Evolutionary conservation across 1,140 invertebrate species (phyloP).

Genomic region (Trichonephila clavipes): DNA sequence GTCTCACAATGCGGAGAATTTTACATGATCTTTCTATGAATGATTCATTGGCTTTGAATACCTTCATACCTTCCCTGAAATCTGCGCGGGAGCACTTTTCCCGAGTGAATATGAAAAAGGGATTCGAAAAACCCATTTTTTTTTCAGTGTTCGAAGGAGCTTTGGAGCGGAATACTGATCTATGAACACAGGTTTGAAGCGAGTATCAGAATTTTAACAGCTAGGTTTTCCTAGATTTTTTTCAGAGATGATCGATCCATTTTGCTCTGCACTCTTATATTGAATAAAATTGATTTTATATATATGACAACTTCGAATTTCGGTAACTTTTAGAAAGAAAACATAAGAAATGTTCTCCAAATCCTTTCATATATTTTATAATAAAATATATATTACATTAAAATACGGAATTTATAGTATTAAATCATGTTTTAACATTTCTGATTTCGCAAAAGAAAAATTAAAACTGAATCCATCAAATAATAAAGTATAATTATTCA

Average conservation of each 20-base stretch:
- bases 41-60: conserved; percentile 22
- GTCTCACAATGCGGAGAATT: conserved; percentile 4
- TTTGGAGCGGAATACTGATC: not conserved
- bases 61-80: not conserved
- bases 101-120: conserved; percentile 16
- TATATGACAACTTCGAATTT: no score
- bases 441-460: no score
- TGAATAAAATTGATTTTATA: no score
- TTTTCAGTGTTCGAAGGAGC: not conserved
- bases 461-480: no score
- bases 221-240: not conserved
- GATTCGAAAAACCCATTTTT: conserved; percentile 26
- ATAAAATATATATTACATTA: no score
- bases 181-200: not conserved
- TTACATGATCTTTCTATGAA: conserved; percentile 32
- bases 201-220: not conserved
- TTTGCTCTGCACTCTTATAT: no score
- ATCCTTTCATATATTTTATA: no score
- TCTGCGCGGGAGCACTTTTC: not conserved
- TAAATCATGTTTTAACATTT: no score
- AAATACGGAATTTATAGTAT: no score
- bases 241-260: not conserved
- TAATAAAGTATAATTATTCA: no score
- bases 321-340: no score
- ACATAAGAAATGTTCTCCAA: no score